phyloP scores from a whole-genome alignment of 1,140 invertebrate genomes.

The Drosophila eugracilis region DNA sequence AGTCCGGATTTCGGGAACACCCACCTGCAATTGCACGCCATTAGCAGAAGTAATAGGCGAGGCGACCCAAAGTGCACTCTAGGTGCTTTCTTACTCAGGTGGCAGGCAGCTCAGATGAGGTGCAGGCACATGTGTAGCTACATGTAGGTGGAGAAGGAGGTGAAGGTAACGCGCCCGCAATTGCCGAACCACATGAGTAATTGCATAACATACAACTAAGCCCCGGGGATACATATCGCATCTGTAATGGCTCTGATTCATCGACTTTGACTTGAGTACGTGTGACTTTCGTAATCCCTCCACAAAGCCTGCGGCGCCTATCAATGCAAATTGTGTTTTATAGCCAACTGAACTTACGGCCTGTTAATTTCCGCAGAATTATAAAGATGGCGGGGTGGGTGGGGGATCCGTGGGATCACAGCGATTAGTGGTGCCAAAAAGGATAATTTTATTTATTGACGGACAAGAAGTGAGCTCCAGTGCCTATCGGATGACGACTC shows the following conservation, averaged over 20 bases:
- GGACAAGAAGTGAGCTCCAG: constrained; percentile 3
- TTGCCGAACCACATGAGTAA: constrained; percentile 40
- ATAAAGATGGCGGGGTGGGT: not conserved
- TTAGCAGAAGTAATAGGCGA: constrained; percentile 80
- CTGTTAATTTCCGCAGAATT: constrained; percentile 55
- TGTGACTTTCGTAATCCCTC: constrained; percentile 43
- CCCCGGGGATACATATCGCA: constrained; percentile 26
- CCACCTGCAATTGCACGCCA: constrained; percentile 70
- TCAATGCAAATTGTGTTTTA: constrained; percentile 53
- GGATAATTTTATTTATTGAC: not conserved
- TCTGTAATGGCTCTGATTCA: constrained; percentile 32
- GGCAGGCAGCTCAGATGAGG: not conserved
- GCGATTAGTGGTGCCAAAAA: constrained; percentile 32
- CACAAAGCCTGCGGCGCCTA: constrained; percentile 28
- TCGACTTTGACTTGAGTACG: constrained; percentile 25
- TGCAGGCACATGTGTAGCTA: not conserved
- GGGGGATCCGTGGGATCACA: not conserved
- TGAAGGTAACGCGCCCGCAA: not conserved
- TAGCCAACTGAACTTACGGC: constrained; percentile 56
- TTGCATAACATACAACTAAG: constrained; percentile 47
- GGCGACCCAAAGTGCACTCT: constrained; percentile 70
- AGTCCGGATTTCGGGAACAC: constrained; percentile 19
- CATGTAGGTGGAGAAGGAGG: not conserved
- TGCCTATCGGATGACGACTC: too few relatives aligned
- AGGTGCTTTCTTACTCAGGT: constrained; percentile 67